A percentile compares a stretch with the other conserved stretches of the same genome.
Evolutionary conservation across 2,888 invertebrate genomes (phyloP).

Genomic region (Patella depressa): DNA sequence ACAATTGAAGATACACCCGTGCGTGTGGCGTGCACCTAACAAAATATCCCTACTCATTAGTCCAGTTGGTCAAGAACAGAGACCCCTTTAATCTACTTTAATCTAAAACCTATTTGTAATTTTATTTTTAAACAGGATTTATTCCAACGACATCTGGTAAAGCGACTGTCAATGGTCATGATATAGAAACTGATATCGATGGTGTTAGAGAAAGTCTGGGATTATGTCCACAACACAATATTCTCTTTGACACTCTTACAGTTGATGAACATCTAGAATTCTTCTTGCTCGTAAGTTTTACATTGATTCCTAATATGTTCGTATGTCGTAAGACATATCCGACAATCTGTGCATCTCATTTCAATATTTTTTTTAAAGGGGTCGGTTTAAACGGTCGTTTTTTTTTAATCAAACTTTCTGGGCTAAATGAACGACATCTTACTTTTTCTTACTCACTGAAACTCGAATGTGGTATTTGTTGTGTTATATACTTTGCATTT

Average conservation of each 20-base stretch:
- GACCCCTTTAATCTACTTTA: no score
- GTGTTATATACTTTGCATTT: not conserved
- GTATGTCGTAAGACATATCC: no score
- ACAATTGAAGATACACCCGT: no score
- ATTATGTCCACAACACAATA: conserved; percentile 88
- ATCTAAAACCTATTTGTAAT: not conserved
- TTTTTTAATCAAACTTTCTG: no score
- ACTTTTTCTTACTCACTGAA: not conserved
- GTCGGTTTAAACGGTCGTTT: no score
- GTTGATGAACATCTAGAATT: conserved; percentile 86
- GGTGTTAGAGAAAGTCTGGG: conserved; percentile 82
- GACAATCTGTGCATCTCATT: no score
- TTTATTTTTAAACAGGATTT: conserved; percentile 45
- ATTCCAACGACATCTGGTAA: conserved; percentile 74
- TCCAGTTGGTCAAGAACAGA: not conserved
- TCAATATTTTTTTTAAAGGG: no score
- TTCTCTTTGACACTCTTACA: conserved; percentile 85
- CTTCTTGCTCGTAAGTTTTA: conserved; percentile 77
- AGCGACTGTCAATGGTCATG: conserved; percentile 80
- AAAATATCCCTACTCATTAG: not conserved
- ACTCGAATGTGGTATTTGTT: not conserved
- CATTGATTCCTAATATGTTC: no score
- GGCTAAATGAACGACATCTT: no score
- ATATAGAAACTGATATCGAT: conserved; percentile 77
- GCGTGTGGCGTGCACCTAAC: no score